Base-by-base conservation (phyloP, 1,140 invertebrate genomes). In the Euschistus heros region DNA sequence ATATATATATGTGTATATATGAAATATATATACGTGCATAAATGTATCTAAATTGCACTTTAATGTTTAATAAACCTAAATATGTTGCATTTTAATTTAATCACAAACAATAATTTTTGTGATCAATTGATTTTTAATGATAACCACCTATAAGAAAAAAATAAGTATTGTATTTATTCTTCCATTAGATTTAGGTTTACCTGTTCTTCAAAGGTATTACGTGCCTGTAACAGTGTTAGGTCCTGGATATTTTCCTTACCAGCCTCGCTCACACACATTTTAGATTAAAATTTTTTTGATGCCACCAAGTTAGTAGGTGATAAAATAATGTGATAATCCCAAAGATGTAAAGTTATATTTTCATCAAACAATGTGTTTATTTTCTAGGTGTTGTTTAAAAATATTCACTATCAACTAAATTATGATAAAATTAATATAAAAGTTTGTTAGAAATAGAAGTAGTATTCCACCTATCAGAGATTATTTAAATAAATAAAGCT, bases 311-410 rank as follows among this genome's bases (percentile, higher is more conserved):
- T 50, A 50, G 47, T 50, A 50, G 47, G n/a, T 50, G 47, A 50
- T 50, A 50, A 50, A 22, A 50, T 50, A 50, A 50, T 50, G 47
- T 50, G 47, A 50, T 50, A 50, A 20, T 50, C 22, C 47, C 47
- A 50, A 50, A 50, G 47, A 50, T 13, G 33, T 37, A 37, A 37
- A 37, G 30, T 37, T 37, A 37, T 37, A 37, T 37, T 37, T 37
- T 37, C 33, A 37, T 37, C 33, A 30, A 30, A 30, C 27, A 37
- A 37, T 37, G 33, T 37, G 33, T 37, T 37, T 37, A 37, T 37
- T 37, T 37, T 37, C 6, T 37, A 37, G 33, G 5, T 37, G 13
- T 10, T 10, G 33, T 37, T 37, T 10, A 37, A 37, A 37, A 13
- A 37, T 37, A 37, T 37, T 37, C 33, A 37, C 33, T 37, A 10